Base-by-base conservation (phyloP, 2,113 vertebrate genomes). In the Myiopsitta monachus region DNA sequence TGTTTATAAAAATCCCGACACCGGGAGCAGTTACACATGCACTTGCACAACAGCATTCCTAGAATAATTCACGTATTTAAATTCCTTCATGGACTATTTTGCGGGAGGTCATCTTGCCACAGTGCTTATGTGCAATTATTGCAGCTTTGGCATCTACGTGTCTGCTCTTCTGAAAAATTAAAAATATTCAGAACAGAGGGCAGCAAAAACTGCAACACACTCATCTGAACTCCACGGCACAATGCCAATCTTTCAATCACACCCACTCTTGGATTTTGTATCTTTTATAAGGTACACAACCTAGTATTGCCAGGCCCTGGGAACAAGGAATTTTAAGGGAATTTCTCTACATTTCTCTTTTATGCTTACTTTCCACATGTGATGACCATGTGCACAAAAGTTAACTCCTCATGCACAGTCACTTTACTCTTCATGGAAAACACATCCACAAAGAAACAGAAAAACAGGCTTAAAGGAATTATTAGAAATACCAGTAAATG, bases 131-230 rank as follows among this genome's bases (percentile, higher is more conserved):
- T 52, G 44, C 73, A 92, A 62, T 76, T 93, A 86, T 81, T 94
- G 90, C 88, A 91, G 44, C 21, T 69, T 63, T 88, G 91, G 54
- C 52, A 23, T 62, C 92, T 91, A 87, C 63, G 83, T 0, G 14
- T 7, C 38, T 66, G 52, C 11, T 72, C 21, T 64, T 87, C 57
- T 46, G 70, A 93, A 95, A 96, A 93, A 91, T 88, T 68, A 76
- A 52, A 94, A 96, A 52, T 78, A 95, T 97, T 95, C 77, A 91
- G 86, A 92, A 84, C 86, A 94, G 66, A 95, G 92, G 93, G 68
- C 79, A 97, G 94, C 9, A 76, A 47, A 62, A 96, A 95, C 59
- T 86, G 90, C 67, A 94, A 83, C 21, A 83, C 10, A 38, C 80
- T 66, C 57, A 93, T 87, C 31, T 84, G 68, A 90, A 64, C 44